These are phyloP conservation scores for Suncus etruscus DNA, from an alignment of 2,113 vertebrate species.

Conservation along the genomic window DNA sequence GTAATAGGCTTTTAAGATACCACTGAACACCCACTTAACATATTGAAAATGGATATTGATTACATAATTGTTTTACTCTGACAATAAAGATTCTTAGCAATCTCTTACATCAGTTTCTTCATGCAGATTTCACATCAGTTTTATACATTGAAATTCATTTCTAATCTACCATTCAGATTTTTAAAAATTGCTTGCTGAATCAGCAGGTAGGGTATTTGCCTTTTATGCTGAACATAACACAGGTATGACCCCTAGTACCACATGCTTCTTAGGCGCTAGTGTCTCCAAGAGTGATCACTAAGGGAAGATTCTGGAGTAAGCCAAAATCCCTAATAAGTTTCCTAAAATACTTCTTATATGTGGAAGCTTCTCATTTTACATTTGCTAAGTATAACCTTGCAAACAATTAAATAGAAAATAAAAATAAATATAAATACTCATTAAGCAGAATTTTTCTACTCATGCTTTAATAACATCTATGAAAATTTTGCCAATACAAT, in stretches of 20 bases:
- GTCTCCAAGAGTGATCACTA: too few species aligned
- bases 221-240: too few species aligned
- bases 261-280: too few species aligned
- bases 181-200: not conserved
- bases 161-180: not conserved
- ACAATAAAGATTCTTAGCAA: not conserved
- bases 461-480: not conserved
- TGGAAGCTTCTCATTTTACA: too few species aligned
- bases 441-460: not conserved
- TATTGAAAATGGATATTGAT: conserved; percentile 34
- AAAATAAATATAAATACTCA: not conserved
- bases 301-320: too few species aligned
- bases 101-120: not conserved
- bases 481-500: not conserved
- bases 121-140: not conserved
- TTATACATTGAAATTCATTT: not conserved
- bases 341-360: too few species aligned
- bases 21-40: not conserved
- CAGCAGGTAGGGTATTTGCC: too few species aligned
- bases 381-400: too few species aligned
- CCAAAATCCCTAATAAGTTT: too few species aligned
- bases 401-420: too few species aligned
- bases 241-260: too few species aligned
- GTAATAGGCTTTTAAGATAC: conserved; percentile 19
- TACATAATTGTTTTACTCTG: not conserved